These are phyloP conservation scores for Crenuchus spilurus DNA, from an alignment of 2,797 vertebrate species.

Conservation along the genomic window DNA sequence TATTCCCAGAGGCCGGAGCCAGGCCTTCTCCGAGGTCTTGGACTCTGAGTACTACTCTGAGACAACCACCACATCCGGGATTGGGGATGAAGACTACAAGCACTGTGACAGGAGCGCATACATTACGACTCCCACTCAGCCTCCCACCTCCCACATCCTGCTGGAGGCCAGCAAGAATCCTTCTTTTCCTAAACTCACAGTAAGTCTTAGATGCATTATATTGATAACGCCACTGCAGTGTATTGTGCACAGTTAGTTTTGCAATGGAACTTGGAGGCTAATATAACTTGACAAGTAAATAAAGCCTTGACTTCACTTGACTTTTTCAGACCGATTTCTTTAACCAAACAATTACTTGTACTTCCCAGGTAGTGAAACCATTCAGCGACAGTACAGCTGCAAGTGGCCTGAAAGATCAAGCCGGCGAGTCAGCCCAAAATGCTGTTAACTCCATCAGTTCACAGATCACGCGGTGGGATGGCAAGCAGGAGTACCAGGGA, in stretches of 20 bases:
- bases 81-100: constrained; percentile 81
- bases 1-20: constrained; percentile 62
- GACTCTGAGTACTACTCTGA: constrained; percentile 85
- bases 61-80: constrained; percentile 77
- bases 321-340: not conserved
- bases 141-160: constrained; percentile 76
- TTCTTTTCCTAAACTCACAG: constrained; percentile 84
- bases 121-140: constrained; percentile 68
- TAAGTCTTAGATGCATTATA: constrained; percentile 45
- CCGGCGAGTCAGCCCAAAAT: constrained; percentile 59
- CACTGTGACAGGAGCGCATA: constrained; percentile 76
- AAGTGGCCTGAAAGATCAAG: constrained; percentile 69
- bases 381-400: constrained; percentile 81
- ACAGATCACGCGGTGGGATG: constrained; percentile 68
- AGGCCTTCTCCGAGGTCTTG: constrained; percentile 78
- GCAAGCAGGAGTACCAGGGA: constrained; percentile 66
- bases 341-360: constrained; percentile 12
- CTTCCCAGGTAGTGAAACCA: constrained; percentile 87
- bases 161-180: constrained; percentile 87
- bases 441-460: constrained; percentile 68
- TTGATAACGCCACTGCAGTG: no score
- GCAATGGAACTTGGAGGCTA: no score
- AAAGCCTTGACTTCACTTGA: no score
- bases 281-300: no score
- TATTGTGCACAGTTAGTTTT: no score